Percentiles rank a stretch among this genome's conserved stretches.
These are phyloP conservation scores for Gulo gulo DNA, from an alignment of 2,113 vertebrate species.

Conservation along the genomic window DNA sequence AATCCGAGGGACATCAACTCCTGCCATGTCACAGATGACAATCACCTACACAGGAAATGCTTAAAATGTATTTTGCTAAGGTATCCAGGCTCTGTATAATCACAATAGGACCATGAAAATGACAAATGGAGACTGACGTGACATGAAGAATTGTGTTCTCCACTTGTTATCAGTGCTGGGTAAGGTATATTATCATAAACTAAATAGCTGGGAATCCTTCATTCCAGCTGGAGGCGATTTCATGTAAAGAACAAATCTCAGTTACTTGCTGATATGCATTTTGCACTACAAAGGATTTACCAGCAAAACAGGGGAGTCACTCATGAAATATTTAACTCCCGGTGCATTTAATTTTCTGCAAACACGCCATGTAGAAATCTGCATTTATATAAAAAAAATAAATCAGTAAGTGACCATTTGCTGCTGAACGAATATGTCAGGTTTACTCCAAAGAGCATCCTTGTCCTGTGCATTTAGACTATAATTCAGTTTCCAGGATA, in stretches of 20 bases:
- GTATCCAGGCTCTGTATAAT: not conserved
- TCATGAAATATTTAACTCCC: slow-evolving; percentile 43
- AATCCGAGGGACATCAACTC: not conserved
- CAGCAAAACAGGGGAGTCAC: not conserved
- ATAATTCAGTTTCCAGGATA: slow-evolving; percentile 33
- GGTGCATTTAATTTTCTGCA: slow-evolving; percentile 40
- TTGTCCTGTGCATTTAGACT: not conserved
- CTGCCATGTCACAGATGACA: not conserved
- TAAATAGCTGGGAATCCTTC: slow-evolving; percentile 37
- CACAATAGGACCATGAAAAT: not conserved
- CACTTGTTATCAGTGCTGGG: not conserved
- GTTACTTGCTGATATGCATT: slow-evolving; percentile 16
- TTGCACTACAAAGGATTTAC: slow-evolving; percentile 40
- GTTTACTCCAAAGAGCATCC: slow-evolving; percentile 8
- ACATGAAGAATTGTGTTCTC: slow-evolving; percentile 53
- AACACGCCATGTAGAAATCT: slow-evolving; percentile 12
- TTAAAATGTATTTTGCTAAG: slow-evolving; percentile 39
- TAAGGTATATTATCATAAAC: slow-evolving; percentile 52
- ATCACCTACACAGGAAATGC: not conserved
- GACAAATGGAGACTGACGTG: slow-evolving; percentile 12
- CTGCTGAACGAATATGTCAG: slow-evolving; percentile 1
- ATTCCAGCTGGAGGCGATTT: slow-evolving; percentile 25
- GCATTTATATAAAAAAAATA: not conserved
- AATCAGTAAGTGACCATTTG: not conserved
- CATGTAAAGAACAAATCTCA: slow-evolving; percentile 29